These are phyloP conservation scores for Cepphus grylle DNA, from an alignment of 2,113 vertebrate genomes.

Conservation along the genomic window DNA sequence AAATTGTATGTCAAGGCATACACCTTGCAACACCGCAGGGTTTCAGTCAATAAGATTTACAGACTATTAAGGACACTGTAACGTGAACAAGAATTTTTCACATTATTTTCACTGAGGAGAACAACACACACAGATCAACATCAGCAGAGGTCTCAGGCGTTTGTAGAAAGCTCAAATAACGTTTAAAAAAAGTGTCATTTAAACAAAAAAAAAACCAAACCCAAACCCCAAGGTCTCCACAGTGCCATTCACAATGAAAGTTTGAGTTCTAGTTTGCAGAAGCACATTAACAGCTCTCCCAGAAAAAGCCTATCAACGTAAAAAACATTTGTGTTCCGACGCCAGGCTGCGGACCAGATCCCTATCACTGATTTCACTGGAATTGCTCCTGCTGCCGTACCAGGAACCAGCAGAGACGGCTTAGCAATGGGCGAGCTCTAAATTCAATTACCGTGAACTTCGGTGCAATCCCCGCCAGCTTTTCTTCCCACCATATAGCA, in stretches of 20 bases:
- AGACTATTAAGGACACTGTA: neutral
- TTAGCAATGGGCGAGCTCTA: neutral
- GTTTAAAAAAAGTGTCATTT: neutral
- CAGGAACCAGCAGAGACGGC: neutral
- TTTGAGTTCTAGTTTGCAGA: neutral
- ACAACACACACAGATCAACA: accelerated
- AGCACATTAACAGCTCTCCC: neutral
- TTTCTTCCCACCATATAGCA: neutral
- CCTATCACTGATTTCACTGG: neutral
- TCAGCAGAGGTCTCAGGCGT: neutral
- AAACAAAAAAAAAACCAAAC: neutral
- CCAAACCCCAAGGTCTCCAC: neutral
- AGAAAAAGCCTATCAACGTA: neutral
- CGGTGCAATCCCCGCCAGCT: neutral
- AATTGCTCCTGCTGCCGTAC: neutral
- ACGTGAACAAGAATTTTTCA: neutral
- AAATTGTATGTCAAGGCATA: neutral
- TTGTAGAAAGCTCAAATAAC: neutral
- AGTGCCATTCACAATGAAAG: neutral
- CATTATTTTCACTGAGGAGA: neutral
- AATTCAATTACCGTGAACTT: neutral
- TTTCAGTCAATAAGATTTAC: neutral
- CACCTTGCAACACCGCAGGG: neutral
- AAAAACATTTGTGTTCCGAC: neutral
- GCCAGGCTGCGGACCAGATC: neutral